phyloP scores from a whole-genome alignment of 2,888 invertebrate species.

The Mycalesis mineus region DNA sequence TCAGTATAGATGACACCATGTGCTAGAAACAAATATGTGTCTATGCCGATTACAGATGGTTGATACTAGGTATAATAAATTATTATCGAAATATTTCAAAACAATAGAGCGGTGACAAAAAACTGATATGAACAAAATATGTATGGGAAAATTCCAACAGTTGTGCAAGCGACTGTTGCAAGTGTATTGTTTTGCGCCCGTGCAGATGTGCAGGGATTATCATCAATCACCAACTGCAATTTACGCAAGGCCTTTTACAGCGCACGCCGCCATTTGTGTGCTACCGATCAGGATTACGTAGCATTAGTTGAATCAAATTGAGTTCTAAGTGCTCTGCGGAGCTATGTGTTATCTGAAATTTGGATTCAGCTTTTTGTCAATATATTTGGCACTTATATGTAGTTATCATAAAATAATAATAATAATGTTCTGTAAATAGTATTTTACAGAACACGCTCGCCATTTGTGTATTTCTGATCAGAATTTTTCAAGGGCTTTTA shows the following conservation, averaged over 20 bases:
- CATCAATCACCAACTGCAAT: conserved; percentile 72
- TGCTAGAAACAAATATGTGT: too few relatives aligned
- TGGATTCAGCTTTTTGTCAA: conserved; percentile 34
- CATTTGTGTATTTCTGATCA: too few relatives aligned
- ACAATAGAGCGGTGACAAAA: conserved; percentile 22
- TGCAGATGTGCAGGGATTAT: conserved; percentile 63
- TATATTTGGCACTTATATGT: too few relatives aligned
- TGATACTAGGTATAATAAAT: background rate
- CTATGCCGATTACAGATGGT: too few relatives aligned
- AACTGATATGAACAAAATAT: conserved; percentile 22
- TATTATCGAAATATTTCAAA: conserved; percentile 10
- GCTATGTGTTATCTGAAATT: conserved; percentile 57
- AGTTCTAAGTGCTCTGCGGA: conserved; percentile 68
- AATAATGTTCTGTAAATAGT: too few relatives aligned
- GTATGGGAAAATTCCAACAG: conserved; percentile 22
- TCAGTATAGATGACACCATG: too few relatives aligned
- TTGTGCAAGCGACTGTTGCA: conserved; percentile 20
- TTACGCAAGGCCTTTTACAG: conserved; percentile 69
- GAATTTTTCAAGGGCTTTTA: too few relatives aligned
- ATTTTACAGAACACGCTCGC: too few relatives aligned
- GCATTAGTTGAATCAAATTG: conserved; percentile 76
- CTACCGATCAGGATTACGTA: conserved; percentile 66
- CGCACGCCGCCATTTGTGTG: conserved; percentile 64
- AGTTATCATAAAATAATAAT: too few relatives aligned
- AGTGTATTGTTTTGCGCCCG: conserved; percentile 51